These are phyloP conservation scores for Empidonax alnorum DNA, from an alignment of 2,113 vertebrate genomes.

Conservation along the genomic window DNA sequence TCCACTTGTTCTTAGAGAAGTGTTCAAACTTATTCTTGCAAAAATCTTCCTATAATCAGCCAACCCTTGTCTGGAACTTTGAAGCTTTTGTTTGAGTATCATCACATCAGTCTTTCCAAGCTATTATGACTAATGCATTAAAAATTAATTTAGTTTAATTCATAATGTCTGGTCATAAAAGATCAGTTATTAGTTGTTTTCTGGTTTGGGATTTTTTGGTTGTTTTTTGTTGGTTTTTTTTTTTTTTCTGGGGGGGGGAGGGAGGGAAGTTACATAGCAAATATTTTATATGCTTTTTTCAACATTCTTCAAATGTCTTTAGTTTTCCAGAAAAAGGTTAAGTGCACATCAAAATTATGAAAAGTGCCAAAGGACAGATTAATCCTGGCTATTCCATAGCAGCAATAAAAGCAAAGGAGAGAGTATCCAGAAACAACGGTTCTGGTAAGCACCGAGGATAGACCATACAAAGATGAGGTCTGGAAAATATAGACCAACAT, in stretches of 20 bases:
- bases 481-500: neutral
- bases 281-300: neutral
- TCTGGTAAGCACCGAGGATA: neutral
- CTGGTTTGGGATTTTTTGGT: neutral
- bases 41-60: neutral
- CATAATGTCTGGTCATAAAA: neutral
- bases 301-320: neutral
- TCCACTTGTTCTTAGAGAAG: neutral
- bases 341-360: neutral
- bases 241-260: neutral
- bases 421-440: neutral
- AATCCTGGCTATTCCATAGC: neutral
- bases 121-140: neutral
- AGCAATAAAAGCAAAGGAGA: neutral
- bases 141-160: neutral
- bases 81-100: neutral
- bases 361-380: neutral
- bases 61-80: neutral
- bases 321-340: neutral
- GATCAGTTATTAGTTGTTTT: neutral
- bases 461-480: neutral
- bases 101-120: neutral
- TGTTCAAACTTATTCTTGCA: neutral
- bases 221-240: neutral
- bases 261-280: rapidly evolving